Base-by-base conservation (phyloP, 1,140 invertebrate genomes). In the Aphidius ervi region DNA sequence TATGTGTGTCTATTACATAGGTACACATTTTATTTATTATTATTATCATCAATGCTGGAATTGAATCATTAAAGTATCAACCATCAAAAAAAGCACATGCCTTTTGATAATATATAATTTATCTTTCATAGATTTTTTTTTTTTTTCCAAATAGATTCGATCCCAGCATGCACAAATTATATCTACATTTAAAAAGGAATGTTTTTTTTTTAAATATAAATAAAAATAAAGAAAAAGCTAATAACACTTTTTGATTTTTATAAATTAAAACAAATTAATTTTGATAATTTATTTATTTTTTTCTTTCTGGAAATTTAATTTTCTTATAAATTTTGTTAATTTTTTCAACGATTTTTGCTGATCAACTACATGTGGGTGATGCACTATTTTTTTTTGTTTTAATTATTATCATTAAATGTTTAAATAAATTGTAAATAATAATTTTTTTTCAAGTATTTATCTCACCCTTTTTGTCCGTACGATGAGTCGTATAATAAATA, bases 401-500 rank as follows among this genome's bases (percentile, higher is more conserved):
- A 3, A 3, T 31, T 31, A 31, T 31, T 31, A 3, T 31, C 16
- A 16, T 16, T 16, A 16, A 16, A 16, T 16, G 16, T 16, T 16
- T 16, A 16, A 16, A 16, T 31, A 31, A 31, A 31, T 31, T 31
- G 4, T 31, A 31, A 31, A 31, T 31, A 3, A 31, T 31, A 31
- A 31, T 31, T 31, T 31, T 3, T 31, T 31, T 31, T 31, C 23
- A 31, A 31, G 23, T 4, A 31, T 31, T 31, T 31, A 31, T 46
- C 43, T 59, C 63, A 50, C 63, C 60, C 61, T 61, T 58, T 55
- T 53, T 59, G 61, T 61, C 61, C 59, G 65, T 63, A 64, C 59
- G 59, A 64, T 67, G 60, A 70, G 63, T 67, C 70, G 67, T 74
- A 78, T 76, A 78, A 75, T 78, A 79, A 76, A 75, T 75, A 80